Conservation (phyloP, 2,888 invertebrate species). For the Coelopa pilipes region DNA sequence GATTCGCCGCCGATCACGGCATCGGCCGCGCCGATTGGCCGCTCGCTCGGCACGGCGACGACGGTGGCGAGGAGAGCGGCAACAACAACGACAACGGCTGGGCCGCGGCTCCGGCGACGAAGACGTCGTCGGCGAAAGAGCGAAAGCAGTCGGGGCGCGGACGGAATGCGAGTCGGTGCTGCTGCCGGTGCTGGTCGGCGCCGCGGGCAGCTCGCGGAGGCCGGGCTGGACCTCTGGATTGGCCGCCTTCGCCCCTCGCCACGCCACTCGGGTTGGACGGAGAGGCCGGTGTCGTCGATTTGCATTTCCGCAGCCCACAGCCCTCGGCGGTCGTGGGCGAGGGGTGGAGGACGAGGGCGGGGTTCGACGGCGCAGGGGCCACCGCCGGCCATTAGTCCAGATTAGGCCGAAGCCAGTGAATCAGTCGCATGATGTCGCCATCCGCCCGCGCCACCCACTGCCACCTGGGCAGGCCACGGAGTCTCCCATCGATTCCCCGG, state of each 20-base stretch:
- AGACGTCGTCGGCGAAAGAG: constrained; percentile 17
- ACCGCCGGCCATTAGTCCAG: constrained; percentile 31
- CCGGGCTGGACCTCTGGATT: constrained; percentile 10
- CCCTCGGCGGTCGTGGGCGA: neutral
- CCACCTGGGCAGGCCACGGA: too few species aligned
- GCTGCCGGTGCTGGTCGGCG: neutral
- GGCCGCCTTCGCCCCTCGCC: neutral
- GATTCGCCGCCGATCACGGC: constrained; percentile 48
- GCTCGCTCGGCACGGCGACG: constrained; percentile 6
- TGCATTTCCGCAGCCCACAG: neutral
- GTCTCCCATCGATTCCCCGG: too few species aligned
- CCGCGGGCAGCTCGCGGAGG: neutral
- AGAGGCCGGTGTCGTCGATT: neutral
- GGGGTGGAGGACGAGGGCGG: constrained; percentile 2
- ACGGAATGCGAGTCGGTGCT: neutral
- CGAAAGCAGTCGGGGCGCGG: constrained; percentile 16
- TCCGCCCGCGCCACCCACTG: neutral
- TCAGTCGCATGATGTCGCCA: constrained; percentile 27
- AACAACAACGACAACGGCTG: neutral
- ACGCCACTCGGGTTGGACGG: too few species aligned
- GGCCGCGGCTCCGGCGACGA: neutral
- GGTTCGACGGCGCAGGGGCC: constrained; percentile 13
- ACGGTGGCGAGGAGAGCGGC: constrained; percentile 4
- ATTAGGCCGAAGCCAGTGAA: constrained; percentile 30
- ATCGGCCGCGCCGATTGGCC: constrained; percentile 45